These are phyloP conservation scores for Australoheros scitulus DNA, from an alignment of 2,113 vertebrate species.

Conservation along the genomic window DNA sequence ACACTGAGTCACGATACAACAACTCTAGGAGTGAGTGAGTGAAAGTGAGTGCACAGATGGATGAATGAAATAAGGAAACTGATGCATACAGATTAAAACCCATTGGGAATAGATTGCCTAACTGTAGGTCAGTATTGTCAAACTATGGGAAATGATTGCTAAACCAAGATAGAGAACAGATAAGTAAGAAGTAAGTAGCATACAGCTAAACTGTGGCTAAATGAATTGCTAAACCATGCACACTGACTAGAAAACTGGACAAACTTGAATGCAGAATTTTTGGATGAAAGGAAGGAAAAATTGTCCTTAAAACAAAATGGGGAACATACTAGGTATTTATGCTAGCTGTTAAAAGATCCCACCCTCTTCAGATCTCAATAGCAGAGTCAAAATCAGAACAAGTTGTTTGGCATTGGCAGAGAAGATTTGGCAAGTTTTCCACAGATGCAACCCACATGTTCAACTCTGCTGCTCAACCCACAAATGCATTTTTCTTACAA, in stretches of 20 bases:
- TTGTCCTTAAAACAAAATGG: background rate
- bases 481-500: no score
- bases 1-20: no score
- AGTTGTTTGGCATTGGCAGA: no score
- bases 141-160: background rate
- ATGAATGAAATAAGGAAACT: no score
- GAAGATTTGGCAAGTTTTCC: no score
- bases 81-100: no score
- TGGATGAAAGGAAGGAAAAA: background rate
- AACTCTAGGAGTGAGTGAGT: no score
- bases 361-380: background rate
- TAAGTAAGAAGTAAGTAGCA: background rate
- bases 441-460: no score
- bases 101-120: background rate
- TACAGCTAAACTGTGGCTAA: background rate
- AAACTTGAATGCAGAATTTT: background rate
- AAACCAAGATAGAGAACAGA: background rate
- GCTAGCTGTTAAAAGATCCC: background rate
- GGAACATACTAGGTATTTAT: background rate
- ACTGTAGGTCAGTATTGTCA: background rate
- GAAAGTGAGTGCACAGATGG: no score
- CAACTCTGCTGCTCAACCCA: no score
- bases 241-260: background rate
- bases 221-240: background rate
- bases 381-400: no score